A percentile compares a stretch with the other conserved stretches of the same genome.
phyloP scores from a whole-genome alignment of 2,888 invertebrate genomes.

The Drosophila falleni region DNA sequence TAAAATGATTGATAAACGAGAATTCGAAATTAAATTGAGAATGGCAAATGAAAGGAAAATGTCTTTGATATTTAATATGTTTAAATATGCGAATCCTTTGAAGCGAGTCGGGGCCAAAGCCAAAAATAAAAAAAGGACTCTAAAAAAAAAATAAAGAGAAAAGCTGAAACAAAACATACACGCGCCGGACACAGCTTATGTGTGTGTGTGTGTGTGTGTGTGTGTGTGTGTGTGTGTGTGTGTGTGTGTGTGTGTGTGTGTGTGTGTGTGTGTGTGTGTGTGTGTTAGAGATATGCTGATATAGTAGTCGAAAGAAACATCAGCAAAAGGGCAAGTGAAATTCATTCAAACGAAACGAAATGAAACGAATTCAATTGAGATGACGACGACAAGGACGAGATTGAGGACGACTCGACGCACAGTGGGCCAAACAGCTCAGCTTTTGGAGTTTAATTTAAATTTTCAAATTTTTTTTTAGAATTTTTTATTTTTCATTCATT shows the following conservation, averaged over 20 bases:
- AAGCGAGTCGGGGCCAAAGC: slow-evolving; percentile 56
- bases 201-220: slow-evolving; percentile 9
- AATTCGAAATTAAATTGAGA: slow-evolving; percentile 49
- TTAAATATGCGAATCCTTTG: slow-evolving; percentile 80
- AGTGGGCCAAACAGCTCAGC: neutral
- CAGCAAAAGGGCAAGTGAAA: slow-evolving; percentile 74
- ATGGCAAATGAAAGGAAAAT: slow-evolving; percentile 51
- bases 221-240: slow-evolving; percentile 27
- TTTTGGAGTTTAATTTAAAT: neutral
- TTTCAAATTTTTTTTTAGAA: neutral
- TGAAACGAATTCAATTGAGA: slow-evolving; percentile 83
- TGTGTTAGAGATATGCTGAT: slow-evolving; percentile 60
- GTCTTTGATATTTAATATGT: slow-evolving; percentile 81
- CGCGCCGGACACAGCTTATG: slow-evolving; percentile 45
- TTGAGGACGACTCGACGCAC: slow-evolving; percentile 18
- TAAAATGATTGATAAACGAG: slow-evolving; percentile 30
- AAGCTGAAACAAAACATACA: slow-evolving; percentile 44
- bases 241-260: slow-evolving; percentile 5
- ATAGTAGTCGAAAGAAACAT: slow-evolving; percentile 63
- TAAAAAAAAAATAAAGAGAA: slow-evolving; percentile 19
- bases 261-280: slow-evolving; percentile 7
- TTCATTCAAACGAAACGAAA: slow-evolving; percentile 82
- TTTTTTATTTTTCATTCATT: too few relatives aligned
- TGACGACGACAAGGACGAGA: slow-evolving; percentile 53
- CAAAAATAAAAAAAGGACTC: slow-evolving; percentile 28